phyloP scores from a whole-genome alignment of 1,140 invertebrate genomes.

The Phymorhynchus buccinoides region DNA sequence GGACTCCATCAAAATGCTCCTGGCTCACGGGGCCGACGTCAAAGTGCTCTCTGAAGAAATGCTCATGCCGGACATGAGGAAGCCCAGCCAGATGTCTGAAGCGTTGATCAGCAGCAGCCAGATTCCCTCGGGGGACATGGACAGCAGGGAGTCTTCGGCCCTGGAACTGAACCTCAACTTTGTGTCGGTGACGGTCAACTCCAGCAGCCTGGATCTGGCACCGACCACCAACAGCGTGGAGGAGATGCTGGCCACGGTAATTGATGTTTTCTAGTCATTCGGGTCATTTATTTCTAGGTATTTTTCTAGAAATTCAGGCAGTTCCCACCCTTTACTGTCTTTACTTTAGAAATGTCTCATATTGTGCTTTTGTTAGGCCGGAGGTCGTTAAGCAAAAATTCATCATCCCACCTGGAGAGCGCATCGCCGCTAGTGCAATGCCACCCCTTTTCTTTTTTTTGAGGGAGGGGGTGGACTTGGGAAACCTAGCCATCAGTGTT shows the following conservation, averaged over 20 bases:
- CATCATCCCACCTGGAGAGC: too few species aligned
- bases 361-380: too few species aligned
- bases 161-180: not conserved
- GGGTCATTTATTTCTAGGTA: too few species aligned
- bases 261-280: too few species aligned
- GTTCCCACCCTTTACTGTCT: too few species aligned
- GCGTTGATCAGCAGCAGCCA: not conserved
- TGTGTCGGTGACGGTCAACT: not conserved
- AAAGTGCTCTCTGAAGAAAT: slow-evolving; percentile 31
- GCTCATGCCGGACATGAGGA: not conserved
- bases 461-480: too few species aligned
- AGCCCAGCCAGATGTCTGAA: not conserved
- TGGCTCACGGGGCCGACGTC: slow-evolving; percentile 41
- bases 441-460: too few species aligned
- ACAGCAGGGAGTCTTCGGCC: not conserved
- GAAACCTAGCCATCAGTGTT: too few species aligned
- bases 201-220: slow-evolving; percentile 15
- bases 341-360: too few species aligned
- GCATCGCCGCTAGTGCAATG: too few species aligned
- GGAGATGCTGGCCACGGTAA: not conserved
- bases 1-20: slow-evolving; percentile 20
- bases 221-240: slow-evolving; percentile 15
- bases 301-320: too few species aligned
- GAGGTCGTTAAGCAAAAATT: too few species aligned
- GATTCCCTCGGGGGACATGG: not conserved